These are phyloP conservation scores for Solenopsis invicta DNA, from an alignment of 1,140 invertebrate genomes.

Conservation along the genomic window DNA sequence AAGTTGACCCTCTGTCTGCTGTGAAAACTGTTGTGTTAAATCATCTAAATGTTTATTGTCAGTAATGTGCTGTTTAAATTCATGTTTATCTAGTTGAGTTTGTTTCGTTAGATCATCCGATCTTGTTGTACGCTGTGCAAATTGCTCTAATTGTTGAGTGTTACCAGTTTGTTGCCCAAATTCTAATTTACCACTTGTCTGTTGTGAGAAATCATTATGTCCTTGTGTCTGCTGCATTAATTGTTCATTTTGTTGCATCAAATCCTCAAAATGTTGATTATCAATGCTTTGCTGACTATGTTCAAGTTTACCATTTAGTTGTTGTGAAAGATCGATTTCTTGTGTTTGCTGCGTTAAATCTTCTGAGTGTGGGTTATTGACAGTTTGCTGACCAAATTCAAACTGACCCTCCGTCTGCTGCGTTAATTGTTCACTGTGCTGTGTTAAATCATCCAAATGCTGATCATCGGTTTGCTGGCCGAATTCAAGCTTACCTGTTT, in stretches of 20 bases:
- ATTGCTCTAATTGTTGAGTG: constrained; percentile 50
- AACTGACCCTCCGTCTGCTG: constrained; percentile 52
- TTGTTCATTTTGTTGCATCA: too few species aligned
- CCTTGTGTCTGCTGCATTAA: constrained; percentile 31
- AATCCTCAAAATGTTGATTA: too few species aligned
- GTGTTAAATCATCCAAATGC: constrained; percentile 64
- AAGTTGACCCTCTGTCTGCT: constrained; percentile 54
- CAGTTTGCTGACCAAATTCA: constrained; percentile 56
- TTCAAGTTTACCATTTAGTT: neutral
- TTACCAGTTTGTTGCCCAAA: constrained; percentile 49
- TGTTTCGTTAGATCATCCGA: constrained; percentile 63
- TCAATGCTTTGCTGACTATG: too few species aligned
- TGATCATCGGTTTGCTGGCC: constrained; percentile 73
- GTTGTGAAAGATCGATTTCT: constrained; percentile 36
- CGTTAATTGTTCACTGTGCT: constrained; percentile 62
- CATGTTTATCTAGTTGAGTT: neutral
- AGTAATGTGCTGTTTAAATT: too few species aligned
- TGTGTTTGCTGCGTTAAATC: constrained; percentile 61
- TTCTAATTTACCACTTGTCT: constrained; percentile 53
- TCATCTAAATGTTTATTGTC: too few species aligned
- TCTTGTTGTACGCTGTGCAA: constrained; percentile 14
- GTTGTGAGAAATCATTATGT: constrained; percentile 60
- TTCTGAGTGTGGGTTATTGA: constrained; percentile 49
- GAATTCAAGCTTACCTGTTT: constrained; percentile 75
- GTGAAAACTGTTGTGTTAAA: neutral